Evolutionary conservation across 2,113 vertebrate genomes (phyloP).

Genomic region (Theristicus caerulescens): DNA sequence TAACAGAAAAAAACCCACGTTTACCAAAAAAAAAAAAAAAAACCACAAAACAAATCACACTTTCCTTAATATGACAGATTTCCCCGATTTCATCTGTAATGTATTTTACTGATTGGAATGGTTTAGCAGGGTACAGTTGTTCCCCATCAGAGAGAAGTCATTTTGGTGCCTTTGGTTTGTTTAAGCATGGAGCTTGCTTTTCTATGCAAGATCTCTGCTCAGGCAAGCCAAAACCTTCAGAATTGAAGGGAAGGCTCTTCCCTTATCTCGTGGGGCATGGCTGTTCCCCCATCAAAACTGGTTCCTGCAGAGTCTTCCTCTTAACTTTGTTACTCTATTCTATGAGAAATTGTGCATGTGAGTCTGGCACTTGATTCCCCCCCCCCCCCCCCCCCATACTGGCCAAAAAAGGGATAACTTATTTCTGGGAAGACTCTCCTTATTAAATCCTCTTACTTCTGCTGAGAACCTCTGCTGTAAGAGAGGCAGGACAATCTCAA

Average conservation of each 20-base stretch:
- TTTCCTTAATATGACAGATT: background rate
- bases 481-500: background rate
- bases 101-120: background rate
- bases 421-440: background rate
- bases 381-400: too few species aligned
- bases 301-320: background rate
- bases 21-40: fast-evolving
- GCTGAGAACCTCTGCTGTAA: background rate
- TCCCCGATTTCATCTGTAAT: background rate
- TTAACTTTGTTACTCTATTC: background rate
- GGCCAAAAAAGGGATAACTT: background rate
- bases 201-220: background rate
- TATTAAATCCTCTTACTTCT: background rate
- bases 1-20: fast-evolving
- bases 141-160: background rate
- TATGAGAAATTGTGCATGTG: background rate
- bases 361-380: background rate
- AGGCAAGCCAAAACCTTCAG: background rate
- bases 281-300: background rate
- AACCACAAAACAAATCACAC: too few species aligned
- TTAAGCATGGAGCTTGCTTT: background rate
- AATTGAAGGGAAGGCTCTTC: background rate
- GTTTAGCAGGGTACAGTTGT: background rate
- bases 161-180: background rate
- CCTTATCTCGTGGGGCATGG: background rate